Evolutionary conservation across 2,888 invertebrate genomes (phyloP), one percentile per base, ranked within the genome.

Genomic region (Schizotus pectinicornis): DNA sequence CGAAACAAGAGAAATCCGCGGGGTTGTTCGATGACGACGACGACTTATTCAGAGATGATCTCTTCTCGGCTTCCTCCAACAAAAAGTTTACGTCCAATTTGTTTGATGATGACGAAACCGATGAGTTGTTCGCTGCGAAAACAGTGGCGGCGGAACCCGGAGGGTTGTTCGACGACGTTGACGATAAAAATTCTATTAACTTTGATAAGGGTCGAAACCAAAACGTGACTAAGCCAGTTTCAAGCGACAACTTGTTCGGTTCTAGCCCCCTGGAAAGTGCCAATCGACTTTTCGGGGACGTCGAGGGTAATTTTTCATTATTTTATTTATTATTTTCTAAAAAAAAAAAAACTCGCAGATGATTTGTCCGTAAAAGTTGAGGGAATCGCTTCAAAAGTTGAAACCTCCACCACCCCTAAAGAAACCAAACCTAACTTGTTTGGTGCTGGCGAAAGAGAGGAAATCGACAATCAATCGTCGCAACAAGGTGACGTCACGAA

Each of bases 31-130:
- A 69, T 22, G 70, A 70, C 39, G 71, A 72, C 14, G 70, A 70
- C 42, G 71, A 73, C 60, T 48, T 74, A 12, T 77, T 78, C 58
- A 72, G 73, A 48, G 75, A 76, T 47, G 77, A 79, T 67, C 65
- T 80, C 36, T 79, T 80, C 65, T 64, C 9, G 1, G 68, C 65
- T 47, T 66, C 65, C 42, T 64, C 66, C 22, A 51, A 67, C 7
- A 72, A 70, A 37, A 71, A 70, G 49, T 64, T 65, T 12, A 63
- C 67, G 22, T 70, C 71, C 0, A 67, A 65, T 41, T 58, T 74
- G 12, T 75, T 75, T 50, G 71, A 71, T 61, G 69, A 73, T 32
- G 61, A 61, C 22, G 38, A 48, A 7, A 14, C 38, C 7, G 56
- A 61, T 36, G 54, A 67, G 50, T 47, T 64, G 9, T 61, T 64